Base-by-base conservation (phyloP, 2,797 vertebrate species). In the Tokudaia tokunoshimensis region DNA sequence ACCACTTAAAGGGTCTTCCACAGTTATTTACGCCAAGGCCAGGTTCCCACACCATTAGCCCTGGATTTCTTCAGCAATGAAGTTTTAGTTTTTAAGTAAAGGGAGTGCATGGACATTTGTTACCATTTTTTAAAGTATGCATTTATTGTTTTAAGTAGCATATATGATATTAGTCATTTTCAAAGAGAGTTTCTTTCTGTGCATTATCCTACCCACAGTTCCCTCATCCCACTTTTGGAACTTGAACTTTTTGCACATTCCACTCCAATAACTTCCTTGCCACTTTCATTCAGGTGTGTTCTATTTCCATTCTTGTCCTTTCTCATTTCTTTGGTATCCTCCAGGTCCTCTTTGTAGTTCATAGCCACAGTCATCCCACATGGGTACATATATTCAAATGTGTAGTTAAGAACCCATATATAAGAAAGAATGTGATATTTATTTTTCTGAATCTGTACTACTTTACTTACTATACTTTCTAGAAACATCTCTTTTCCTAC, bases 181-280 rank as follows among this genome's bases (percentile, higher is more conserved):
- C 34, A 41, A 85, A 50, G 19, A 34, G 3, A 22, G 10, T 50
- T 67, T 85, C 17, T 22, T 50, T 63, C 59, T 65, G 41, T 84
- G 41, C 41, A 47, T 34, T 67, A 3, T 14, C 10, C 85, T 20
- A 70, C 12, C 14, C 8, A 11, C 50, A 17, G 8, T 9, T 29
- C 14, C 19, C 34, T 24, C 13, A 6, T 15, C 20, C 14, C 29
- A 13, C 6, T 14, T 20, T 19, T 1, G 0, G 1, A 13, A 37
- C 44, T 37, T 74, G 24, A 4, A 57, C 15, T 13, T 55, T 72
- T 8, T 4, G 4, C 7, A 57, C 22, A 57, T 2, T 10, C 6
- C n/a, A 11, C 34, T 34, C 50, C 34, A 19, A 14, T 19, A 10
- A 26, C 13, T 4, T 41, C 24, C 34, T 57, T 0, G 9, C 14